Evolutionary conservation across 2,113 vertebrate species (phyloP).

Genomic region (Gobio gobio): DNA sequence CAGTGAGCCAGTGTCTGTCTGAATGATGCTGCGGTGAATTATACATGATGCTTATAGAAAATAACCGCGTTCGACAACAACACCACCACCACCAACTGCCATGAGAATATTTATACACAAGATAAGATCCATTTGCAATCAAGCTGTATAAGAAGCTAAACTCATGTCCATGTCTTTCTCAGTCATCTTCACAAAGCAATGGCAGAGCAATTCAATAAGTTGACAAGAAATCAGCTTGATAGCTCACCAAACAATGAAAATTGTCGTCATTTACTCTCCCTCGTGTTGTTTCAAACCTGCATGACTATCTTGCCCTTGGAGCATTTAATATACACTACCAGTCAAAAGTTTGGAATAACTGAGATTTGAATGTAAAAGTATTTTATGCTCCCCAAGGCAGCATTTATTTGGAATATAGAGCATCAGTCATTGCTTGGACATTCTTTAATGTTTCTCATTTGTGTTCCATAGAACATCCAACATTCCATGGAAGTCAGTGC

Average conservation of each 20-base stretch:
- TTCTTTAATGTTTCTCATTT: background rate
- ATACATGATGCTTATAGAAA: conserved; percentile 72
- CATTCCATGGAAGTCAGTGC: background rate
- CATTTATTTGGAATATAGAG: background rate
- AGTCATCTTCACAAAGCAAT: background rate
- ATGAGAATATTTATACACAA: conserved; percentile 46
- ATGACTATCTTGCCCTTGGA: too few relatives aligned
- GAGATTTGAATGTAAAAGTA: too few relatives aligned
- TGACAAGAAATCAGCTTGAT: background rate
- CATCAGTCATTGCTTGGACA: background rate
- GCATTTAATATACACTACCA: too few relatives aligned
- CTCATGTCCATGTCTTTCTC: background rate
- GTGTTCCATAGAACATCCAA: background rate
- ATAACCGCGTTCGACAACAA: conserved; percentile 67
- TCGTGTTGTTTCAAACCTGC: too few relatives aligned
- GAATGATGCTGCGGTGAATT: conserved; percentile 68
- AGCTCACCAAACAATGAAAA: background rate
- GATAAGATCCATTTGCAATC: background rate
- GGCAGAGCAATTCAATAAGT: background rate
- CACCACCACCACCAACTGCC: conserved; percentile 43
- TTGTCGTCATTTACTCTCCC: background rate
- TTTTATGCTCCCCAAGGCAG: too few relatives aligned
- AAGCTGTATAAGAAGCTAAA: background rate
- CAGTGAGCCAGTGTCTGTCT: conserved; percentile 60
- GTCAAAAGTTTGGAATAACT: too few relatives aligned